Percentiles rank a stretch among this genome's conserved stretches.
phyloP scores from a whole-genome alignment of 2,113 vertebrate genomes.

The Pao palembangensis region DNA sequence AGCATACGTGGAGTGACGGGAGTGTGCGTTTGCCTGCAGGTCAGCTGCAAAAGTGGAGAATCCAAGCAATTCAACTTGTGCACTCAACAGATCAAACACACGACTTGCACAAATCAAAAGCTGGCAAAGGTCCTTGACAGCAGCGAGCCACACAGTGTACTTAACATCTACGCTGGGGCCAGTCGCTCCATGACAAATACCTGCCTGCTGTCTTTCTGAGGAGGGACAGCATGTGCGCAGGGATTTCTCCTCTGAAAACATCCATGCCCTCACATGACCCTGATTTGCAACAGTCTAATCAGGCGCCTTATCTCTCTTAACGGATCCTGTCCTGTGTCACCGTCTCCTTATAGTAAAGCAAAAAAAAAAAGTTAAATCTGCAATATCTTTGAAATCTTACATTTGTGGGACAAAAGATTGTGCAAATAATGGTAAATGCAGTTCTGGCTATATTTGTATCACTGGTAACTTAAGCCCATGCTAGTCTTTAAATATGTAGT shows the following conservation, averaged over 20 bases:
- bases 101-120: constrained; percentile 28
- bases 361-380: background rate
- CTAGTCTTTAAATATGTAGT: too few species aligned
- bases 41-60: constrained; percentile 22
- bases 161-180: constrained; percentile 6
- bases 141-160: constrained; percentile 16
- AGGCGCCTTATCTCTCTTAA: constrained; percentile 16
- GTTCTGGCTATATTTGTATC: background rate
- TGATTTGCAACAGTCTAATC: constrained; percentile 22
- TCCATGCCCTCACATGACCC: constrained; percentile 22
- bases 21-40: constrained; percentile 13
- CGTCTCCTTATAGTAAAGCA: background rate
- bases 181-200: background rate
- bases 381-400: background rate
- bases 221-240: background rate
- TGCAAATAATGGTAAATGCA: background rate
- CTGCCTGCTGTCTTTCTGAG: background rate
- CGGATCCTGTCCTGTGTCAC: constrained; percentile 6
- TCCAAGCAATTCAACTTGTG: constrained; percentile 18
- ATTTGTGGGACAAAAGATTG: background rate
- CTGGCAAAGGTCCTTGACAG: constrained; percentile 14
- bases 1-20: background rate
- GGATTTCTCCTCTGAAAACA: constrained; percentile 13
- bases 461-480: background rate
- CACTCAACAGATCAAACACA: constrained; percentile 23